Evolutionary conservation across 2,888 invertebrate species (phyloP), one percentile per base, ranked within the genome.

Genomic region (Apocheima hispidaria): DNA sequence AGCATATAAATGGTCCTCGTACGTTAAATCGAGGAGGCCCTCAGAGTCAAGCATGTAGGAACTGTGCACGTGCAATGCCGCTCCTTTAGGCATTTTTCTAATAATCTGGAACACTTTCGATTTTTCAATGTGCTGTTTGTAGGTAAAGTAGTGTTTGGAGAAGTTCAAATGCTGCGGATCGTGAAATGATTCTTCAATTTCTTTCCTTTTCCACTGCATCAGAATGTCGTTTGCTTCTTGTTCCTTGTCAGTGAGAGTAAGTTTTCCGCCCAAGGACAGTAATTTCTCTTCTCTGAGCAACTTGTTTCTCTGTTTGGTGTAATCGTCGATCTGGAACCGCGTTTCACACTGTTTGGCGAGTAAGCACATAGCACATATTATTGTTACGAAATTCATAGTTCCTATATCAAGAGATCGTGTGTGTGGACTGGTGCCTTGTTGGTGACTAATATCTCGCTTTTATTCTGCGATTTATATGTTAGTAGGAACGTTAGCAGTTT

Each of bases 71-170:
- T 96, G 97, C 12, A 96, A 81, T 0, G 94, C 94, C 0, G 93
- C 95, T 0, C 96, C 97, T 87, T 97, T 97, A 0, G 97, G 97
- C 94, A 97, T 94, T 50, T 77, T 82, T 55, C 87, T 88, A 6
- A 97, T 94, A 3, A 96, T 88, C 66, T 94, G 82, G 75, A 95
- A 97, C 2, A 97, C 94, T 55, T 93, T 86, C 0, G 96, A 96
- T 0, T 87, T 79, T 14, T 94, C 88, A 12, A 97, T 95, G 9
- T 92, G 82, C 0, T 92, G 75, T 68, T 93, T 93, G 0, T 94
- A 94, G 0, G 90, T 81, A 71, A 96, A 94, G 69, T 96, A 95
- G 75, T 95, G 96, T 50, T 92, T 90, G 0, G 95, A 93, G 1
- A 96, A 95, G 43, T 94, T 91, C 74, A 95, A 96, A 5, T 86